Base-by-base conservation (phyloP, 1,140 invertebrate genomes). In the Atta cephalotes region DNA sequence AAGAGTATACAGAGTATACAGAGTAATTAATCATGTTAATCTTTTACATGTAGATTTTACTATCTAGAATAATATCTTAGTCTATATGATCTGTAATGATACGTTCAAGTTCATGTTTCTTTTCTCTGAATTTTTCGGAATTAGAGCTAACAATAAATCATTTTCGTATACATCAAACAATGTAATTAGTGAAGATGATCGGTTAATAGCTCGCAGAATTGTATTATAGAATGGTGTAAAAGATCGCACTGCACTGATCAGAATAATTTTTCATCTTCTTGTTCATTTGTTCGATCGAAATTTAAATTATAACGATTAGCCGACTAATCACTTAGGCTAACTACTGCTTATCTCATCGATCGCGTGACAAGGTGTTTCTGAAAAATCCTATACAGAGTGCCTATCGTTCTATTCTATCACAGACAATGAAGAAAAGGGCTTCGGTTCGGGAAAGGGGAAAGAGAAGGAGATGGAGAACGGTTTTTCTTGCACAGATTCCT, bases 381-480 rank as follows among this genome's bases (percentile, higher is more conserved):
- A 76, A 74, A 84, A 76, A 49, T 74, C 39, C 58, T 82, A 82
- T 72, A 74, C 25, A 28, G 70, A 84, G 62, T 62, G 16, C 16
- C 65, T 21, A 71, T 70, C 60, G 16, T 16, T 82, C 35, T 18
- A 60, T 82, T 72, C 56, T 21, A 7, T 60, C 39, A 2, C 10
- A 82, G 53, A 82, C 80, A 84, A 72, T 72, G 68, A 18, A 14
- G 28, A 39, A 81, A 72, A 45, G 80, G 18, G 53, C 18, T 45
- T 2, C 0, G 25, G 28, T n/a, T 12, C 9, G 10, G 12, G 35
- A 9, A 14, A 68, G 16, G 16, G 63, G 10, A 21, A 56, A 35
- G 45, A 56, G 31, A 58, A 35, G 16, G 49, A 12, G 49, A 45
- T 74, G 25, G 53, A 74, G 58, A 82, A 6, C 53, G 7, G 28